Base-by-base conservation (phyloP, 35 echinoderm and acorn worm species). In the Nesometra sesokonis region DNA sequence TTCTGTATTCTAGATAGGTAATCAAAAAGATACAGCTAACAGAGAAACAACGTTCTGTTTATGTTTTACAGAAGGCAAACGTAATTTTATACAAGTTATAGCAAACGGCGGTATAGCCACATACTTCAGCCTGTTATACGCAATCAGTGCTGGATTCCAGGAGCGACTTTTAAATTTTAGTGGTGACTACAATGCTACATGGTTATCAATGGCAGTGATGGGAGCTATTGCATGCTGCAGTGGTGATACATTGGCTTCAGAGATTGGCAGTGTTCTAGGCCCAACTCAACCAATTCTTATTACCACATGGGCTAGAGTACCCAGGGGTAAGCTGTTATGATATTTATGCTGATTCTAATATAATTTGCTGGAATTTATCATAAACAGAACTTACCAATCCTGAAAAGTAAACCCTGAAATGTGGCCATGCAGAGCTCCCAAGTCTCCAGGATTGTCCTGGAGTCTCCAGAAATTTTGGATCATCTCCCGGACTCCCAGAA, bases 231-330 rank as follows among this genome's bases (percentile, higher is more conserved):
- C 95, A 13, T 98, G 95, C 37, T 89, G 89, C 76, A 86, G 88
- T 83, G 95, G 95, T 2, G 95, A 98, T 43, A 98, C 95, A 0
- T 94, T 90, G 90, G 89, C 95, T 0, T 98, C 95, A 0, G 95
- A 98, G 82, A 87, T 98, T 30, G 95, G 95, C 1, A 88, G 91
- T 36, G 95, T 98, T 27, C 78, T 90, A 31, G 95, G 95, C 15
- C 81, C 80, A 0, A 29, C 32, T 27, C 77, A 85, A 27, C 95
- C 95, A 34, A 29, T 35, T 27, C 83, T 94, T 34, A 94, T 98
- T 30, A 93, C 92, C 11, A 91, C 86, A 47, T 90, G 83, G 89
- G 35, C 78, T 30, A 88, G 83, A 47, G 95, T 98, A 11, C 95
- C 95, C 76, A 88, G 80, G 38, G 95, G 95, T 98, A 57, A 78